phyloP scores from a whole-genome alignment of 2,888 invertebrate species.

The Eledona agricola region DNA sequence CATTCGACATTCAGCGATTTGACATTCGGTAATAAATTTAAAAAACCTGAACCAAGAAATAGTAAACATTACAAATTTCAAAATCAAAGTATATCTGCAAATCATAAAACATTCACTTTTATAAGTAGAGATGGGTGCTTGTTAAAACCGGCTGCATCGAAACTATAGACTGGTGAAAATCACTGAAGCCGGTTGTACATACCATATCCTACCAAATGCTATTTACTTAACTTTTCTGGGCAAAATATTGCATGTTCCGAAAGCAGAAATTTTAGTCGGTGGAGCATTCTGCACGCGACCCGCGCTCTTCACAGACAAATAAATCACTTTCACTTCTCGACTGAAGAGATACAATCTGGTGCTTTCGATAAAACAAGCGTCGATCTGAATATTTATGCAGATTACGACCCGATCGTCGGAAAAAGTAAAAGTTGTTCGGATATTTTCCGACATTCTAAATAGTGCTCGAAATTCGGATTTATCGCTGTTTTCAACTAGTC shows the following conservation, averaged over 20 bases:
- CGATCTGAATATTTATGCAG: constrained; percentile 56
- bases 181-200: too few relatives aligned
- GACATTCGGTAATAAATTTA: too few relatives aligned
- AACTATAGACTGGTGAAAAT: too few relatives aligned
- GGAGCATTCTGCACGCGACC: constrained; percentile 13
- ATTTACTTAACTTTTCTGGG: background rate
- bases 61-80: too few relatives aligned
- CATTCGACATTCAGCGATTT: too few relatives aligned
- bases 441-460: constrained; percentile 45
- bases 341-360: constrained; percentile 51
- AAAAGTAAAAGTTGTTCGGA: constrained; percentile 43
- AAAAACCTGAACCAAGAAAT: too few relatives aligned
- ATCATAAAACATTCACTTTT: too few relatives aligned
- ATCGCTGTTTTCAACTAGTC: constrained; percentile 47
- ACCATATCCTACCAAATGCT: too few relatives aligned
- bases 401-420: constrained; percentile 51
- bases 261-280: constrained; percentile 12
- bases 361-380: constrained; percentile 52
- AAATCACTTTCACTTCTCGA: constrained; percentile 49
- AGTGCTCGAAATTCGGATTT: constrained; percentile 44
- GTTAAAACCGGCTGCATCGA: too few relatives aligned
- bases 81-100: too few relatives aligned
- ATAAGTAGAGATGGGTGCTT: too few relatives aligned
- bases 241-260: background rate
- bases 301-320: constrained; percentile 39